phyloP scores from a whole-genome alignment of 2,797 vertebrate species.

The Myotis pilosus region DNA sequence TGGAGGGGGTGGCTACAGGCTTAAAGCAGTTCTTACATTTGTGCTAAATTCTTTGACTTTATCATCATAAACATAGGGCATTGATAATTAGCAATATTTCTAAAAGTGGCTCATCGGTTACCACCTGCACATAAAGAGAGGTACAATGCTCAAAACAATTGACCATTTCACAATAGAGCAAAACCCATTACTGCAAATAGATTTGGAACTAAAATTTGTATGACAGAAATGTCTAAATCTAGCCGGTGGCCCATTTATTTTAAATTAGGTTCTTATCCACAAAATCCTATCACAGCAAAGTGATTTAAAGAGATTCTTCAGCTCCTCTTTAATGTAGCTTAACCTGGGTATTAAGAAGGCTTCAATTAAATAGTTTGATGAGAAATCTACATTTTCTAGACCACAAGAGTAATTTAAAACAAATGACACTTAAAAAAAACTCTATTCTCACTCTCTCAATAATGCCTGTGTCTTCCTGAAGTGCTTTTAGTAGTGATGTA shows the following conservation, averaged over 20 bases:
- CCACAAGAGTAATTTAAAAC: slow-evolving; percentile 53
- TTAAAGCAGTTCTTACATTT: neutral
- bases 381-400: slow-evolving; percentile 55
- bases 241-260: slow-evolving; percentile 67
- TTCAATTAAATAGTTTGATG: slow-evolving; percentile 65
- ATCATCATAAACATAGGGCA: slow-evolving; percentile 31
- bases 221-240: slow-evolving; percentile 64
- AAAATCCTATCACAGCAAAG: slow-evolving; percentile 69
- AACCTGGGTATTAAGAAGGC: slow-evolving; percentile 65
- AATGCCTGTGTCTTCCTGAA: neutral
- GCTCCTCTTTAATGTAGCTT: slow-evolving; percentile 65
- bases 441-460: slow-evolving; percentile 19
- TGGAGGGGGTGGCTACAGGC: neutral
- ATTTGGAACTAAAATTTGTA: slow-evolving; percentile 53
- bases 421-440: slow-evolving; percentile 31
- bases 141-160: slow-evolving; percentile 30
- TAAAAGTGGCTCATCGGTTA: neutral
- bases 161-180: slow-evolving; percentile 50
- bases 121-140: neutral
- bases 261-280: slow-evolving; percentile 73
- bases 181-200: slow-evolving; percentile 56
- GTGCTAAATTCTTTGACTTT: neutral
- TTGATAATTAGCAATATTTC: slow-evolving; percentile 32
- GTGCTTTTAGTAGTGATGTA: neutral
- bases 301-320: slow-evolving; percentile 68